Base-by-base conservation (phyloP, 2,797 vertebrate genomes). In the Rhinichthys osculus region DNA sequence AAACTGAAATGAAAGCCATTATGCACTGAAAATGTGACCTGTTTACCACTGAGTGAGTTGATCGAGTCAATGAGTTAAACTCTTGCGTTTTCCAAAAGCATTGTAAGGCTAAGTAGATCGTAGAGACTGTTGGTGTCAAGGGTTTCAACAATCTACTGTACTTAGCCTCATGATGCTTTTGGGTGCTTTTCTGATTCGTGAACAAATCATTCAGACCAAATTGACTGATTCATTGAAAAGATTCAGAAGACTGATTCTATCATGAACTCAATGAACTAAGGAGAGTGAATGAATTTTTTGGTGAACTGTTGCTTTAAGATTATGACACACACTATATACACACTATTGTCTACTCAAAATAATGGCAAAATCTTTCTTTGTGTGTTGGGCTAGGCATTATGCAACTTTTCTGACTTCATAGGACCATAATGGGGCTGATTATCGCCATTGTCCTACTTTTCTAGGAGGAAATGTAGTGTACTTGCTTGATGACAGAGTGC, bases 381-480 rank as follows among this genome's bases (percentile, higher is more conserved):
- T 80, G 33, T 38, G 30, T 50, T 2, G 40, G 42, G 52, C 23
- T 71, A 30, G 16, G 33, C 23, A 40, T 84, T 84, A 77, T 84
- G 73, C 10, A 44, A 30, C 14, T 44, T 70, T 70, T 70, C 27
- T 70, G 7, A 71, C 66, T 70, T 85, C 19, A 35, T 71, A 44
- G 35, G 17, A 50, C 62, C 19, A 44, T 27, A 71, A 79, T 77
- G 35, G 47, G 50, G 5, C 50, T 42, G 19, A 70, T 79, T 85
- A 79, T 79, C 27, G 8, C 72, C 52, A 79, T 79, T 78, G 76
- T 79, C 66, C 67, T 79, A 72, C 35, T 72, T 71, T 85, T 72
- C 27, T 27, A 79, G 35, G 27, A 10, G n/a, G 19, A 79, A 59
- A 62, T 85, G 35, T 85, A 23, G 47, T 69, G 52, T 62, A 35